Base-by-base conservation (phyloP, 2,113 vertebrate species). In the Ceyx margarethae region DNA sequence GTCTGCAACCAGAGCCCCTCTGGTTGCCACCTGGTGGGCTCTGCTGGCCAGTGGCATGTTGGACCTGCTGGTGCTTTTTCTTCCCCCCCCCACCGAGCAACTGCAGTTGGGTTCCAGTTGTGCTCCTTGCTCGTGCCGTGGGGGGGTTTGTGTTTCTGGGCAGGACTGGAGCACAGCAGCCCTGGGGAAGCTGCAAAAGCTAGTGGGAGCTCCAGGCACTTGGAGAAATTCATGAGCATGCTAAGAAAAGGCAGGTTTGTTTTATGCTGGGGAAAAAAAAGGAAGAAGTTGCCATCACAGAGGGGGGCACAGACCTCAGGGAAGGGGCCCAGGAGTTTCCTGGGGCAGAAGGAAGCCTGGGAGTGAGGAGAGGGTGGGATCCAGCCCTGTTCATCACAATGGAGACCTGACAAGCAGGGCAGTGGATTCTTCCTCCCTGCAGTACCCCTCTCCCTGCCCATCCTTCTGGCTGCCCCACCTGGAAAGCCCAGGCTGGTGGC, bases 11-110 rank as follows among this genome's bases (percentile, higher is more conserved):
- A 37, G 37, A 37, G 37, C 71, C 37, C 57, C 3, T 0, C 0
- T 2, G 40, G 64, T 42, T 57, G 29, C 21, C 11, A 28, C 26
- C 45, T 2, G 0, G 25, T 21, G 31, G 66, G 57, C 40, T 73
- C 48, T 64, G 87, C 61, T 0, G 7, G 48, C 0, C 15, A 29
- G 37, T 1, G 3, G 73, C 51, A 37, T 0, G 1, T 23, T 13
- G 8, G 18, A 35, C 0, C 0, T 15, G 46, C 15, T 1, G 9
- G 28, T 16, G 66, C 77, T n/a, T 51, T 51, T 50, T 15, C 5
- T 61, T 66, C 42, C 33, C 56, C 0, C 4, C 21, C 9, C 0
- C 4, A 18, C 9, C 23, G 20, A 8, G 29, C 1, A 4, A 0
- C 26, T n/a, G 21, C 12, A 2, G 13, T 1, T n/a, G 37, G 23